Conservation (phyloP, 2,888 invertebrate genomes). For the Arrhopalites spinosus region DNA sequence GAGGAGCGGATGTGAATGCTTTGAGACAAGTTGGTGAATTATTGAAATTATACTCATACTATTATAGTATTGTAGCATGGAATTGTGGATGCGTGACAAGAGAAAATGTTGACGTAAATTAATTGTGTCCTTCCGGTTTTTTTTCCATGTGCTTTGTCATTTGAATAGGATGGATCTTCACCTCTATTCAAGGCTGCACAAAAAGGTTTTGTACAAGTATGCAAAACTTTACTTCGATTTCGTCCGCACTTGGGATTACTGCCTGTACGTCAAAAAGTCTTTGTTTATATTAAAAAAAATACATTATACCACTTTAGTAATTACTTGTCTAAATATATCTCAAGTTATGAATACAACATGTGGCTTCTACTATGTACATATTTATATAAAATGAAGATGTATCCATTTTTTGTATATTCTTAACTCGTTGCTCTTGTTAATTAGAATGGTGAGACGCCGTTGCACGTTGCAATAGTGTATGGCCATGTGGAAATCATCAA, state of each 20-base stretch:
- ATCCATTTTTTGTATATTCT: neutral
- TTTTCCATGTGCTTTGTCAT: neutral
- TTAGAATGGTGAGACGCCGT: conserved; percentile 88
- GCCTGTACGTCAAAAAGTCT: conserved; percentile 67
- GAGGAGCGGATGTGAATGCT: conserved; percentile 79
- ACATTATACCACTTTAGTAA: neutral
- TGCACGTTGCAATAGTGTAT: conserved; percentile 89
- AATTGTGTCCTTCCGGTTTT: conserved; percentile 6
- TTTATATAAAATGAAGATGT: too few species aligned
- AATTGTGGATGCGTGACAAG: neutral
- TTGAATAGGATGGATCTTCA: conserved; percentile 83
- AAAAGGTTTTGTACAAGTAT: conserved; percentile 88
- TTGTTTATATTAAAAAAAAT: conserved; percentile 11
- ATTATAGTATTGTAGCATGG: neutral
- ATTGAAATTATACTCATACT: neutral
- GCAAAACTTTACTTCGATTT: conserved; percentile 79
- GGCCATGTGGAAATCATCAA: conserved; percentile 81
- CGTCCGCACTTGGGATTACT: conserved; percentile 80
- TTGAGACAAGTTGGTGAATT: conserved; percentile 71
- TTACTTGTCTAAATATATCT: too few species aligned
- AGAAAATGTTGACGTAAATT: neutral
- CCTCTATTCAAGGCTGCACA: conserved; percentile 93
- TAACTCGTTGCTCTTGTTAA: neutral
- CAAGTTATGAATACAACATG: too few species aligned
- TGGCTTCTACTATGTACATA: too few species aligned